Evolutionary conservation across 2,888 invertebrate genomes (phyloP).

Genomic region (Agrilus mali): DNA sequence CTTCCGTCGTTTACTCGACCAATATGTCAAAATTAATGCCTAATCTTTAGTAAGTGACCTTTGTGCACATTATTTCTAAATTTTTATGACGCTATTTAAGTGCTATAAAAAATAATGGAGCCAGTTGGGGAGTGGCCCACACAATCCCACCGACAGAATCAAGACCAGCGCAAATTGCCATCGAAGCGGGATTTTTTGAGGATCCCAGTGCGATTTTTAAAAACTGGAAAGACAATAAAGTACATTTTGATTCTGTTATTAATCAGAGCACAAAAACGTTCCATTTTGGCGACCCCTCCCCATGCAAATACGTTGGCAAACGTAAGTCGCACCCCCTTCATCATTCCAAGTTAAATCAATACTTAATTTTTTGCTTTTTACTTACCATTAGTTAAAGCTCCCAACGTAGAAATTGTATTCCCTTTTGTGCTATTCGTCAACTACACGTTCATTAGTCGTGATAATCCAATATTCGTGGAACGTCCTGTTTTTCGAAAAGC

Average conservation of each 20-base stretch:
- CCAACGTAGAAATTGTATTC: too few relatives aligned
- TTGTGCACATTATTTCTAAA: too few relatives aligned
- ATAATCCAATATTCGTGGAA: too few relatives aligned
- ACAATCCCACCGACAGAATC: conserved; percentile 96
- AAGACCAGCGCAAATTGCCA: conserved; percentile 91
- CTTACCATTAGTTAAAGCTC: too few relatives aligned
- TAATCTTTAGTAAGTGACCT: conserved; percentile 48
- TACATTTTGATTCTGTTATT: conserved; percentile 93
- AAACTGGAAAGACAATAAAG: conserved; percentile 96
- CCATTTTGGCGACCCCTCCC: conserved; percentile 95
- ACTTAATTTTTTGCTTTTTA: too few relatives aligned
- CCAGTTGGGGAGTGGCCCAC: conserved; percentile 72
- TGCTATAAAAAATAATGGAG: conserved; percentile 40
- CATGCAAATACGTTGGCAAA: conserved; percentile 81
- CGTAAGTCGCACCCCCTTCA: conserved; percentile 31
- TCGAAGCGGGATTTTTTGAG: conserved; percentile 93
- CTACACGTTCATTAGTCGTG: too few relatives aligned
- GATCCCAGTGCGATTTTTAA: conserved; percentile 93
- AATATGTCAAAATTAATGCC: conserved; percentile 35
- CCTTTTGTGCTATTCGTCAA: too few relatives aligned
- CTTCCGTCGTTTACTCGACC: conserved; percentile 63
- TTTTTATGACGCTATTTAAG: conserved; percentile 30
- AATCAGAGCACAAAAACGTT: conserved; percentile 76
- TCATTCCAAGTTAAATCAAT: too few relatives aligned
- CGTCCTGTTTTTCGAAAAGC: too few relatives aligned